Base-by-base conservation (phyloP, 2,113 vertebrate species). In the Alosa alosa region DNA sequence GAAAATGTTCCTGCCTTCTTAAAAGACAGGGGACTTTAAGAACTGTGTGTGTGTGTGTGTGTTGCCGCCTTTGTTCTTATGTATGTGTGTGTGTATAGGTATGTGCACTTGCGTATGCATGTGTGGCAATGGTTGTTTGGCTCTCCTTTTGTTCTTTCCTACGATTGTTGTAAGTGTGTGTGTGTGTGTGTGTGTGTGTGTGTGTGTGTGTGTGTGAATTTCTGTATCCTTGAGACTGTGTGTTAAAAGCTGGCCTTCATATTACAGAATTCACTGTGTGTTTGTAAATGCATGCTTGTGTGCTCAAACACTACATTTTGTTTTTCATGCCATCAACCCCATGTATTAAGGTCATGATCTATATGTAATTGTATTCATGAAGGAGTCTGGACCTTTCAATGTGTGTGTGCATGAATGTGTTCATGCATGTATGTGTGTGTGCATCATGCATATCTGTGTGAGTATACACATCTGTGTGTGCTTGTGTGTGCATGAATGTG, bases 31-130 rank as follows among this genome's bases (percentile, higher is more conserved):
- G 6, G 60, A 68, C 20, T 68, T 68, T 68, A 22, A 68, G 20
- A 25, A 8, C 60, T 68, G 46, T 72, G 11, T 86, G 46, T 84
- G 39, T 84, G 36, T 57, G 55, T 57, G 55, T 60, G 55, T 60
- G 55, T 60, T 4, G 10, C 46, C 46, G 46, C 50, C 3, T 55
- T 55, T 55, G 50, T 55, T 55, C 46, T 55, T 20, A 7, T 31
- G 31, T 31, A 31, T 31, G 31, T 64, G 7, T 64, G 57, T 57
- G 55, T 57, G 57, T 22, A n/a, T 64, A 20, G 18, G 57, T 64
- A 22, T 57, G 55, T 15, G 55, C 17, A 15, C 18, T 9, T 20
- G 83, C n/a, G 45, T 49, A 17, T 47, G 45, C 15, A 1, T 60
- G 57, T 20, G 18, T 22, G 57, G 6, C 18, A n/a, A 20, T 22